Evolutionary conservation across 64 coral and sea anemone genomes (phyloP).

Genomic region (Porites lutea): DNA sequence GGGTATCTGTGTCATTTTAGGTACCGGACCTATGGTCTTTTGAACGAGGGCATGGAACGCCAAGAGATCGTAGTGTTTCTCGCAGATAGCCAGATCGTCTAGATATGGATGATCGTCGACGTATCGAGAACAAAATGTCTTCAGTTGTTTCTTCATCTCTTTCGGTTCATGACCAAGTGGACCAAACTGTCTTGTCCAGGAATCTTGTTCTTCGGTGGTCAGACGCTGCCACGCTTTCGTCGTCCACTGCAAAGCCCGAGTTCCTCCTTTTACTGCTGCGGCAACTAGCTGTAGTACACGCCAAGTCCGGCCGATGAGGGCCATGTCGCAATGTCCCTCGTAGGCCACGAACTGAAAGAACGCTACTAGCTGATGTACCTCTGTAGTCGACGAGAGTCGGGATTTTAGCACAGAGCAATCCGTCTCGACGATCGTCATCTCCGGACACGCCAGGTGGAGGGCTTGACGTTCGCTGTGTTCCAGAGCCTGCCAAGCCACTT

Average conservation of each 20-base stretch:
- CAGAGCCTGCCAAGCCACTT: too few relatives aligned
- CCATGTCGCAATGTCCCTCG: too few relatives aligned
- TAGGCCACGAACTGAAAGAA: too few relatives aligned
- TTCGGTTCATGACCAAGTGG: neutral
- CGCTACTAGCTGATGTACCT: too few relatives aligned
- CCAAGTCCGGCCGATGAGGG: neutral
- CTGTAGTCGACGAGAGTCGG: too few relatives aligned
- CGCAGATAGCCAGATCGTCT: neutral
- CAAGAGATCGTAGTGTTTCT: neutral
- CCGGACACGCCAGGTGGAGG: too few relatives aligned
- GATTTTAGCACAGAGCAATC: too few relatives aligned
- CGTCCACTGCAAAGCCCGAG: neutral
- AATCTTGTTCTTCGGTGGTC: neutral
- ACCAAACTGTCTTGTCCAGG: neutral
- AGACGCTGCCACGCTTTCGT: neutral
- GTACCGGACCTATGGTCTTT: neutral
- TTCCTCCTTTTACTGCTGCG: neutral
- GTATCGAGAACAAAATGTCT: neutral
- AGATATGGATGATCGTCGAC: neutral
- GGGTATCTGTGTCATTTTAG: neutral
- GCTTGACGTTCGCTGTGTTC: too few relatives aligned
- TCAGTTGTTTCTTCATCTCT: neutral
- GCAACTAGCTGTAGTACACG: neutral
- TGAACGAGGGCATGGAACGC: neutral
- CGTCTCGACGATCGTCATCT: too few relatives aligned